Evolutionary conservation across 2,113 vertebrate genomes (phyloP).

Genomic region (Manacus vitellinus): DNA sequence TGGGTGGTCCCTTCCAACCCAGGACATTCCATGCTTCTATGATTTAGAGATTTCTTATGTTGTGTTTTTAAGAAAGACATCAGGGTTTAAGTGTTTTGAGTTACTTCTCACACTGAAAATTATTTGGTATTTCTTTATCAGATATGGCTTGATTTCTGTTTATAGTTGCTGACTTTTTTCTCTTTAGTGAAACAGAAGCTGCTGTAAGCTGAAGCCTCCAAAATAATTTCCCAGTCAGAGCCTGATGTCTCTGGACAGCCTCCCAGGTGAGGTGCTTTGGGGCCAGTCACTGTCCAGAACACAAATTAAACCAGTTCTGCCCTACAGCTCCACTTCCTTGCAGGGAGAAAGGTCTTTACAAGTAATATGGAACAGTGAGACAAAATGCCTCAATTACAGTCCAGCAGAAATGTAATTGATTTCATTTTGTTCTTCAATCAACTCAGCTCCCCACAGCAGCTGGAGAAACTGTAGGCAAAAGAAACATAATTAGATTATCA

Average conservation of each 20-base stretch:
- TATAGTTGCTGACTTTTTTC: neutral
- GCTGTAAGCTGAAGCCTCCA: neutral
- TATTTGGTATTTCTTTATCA: neutral
- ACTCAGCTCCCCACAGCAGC: neutral
- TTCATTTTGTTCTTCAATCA: neutral
- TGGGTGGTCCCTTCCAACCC: neutral
- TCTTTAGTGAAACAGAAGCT: neutral
- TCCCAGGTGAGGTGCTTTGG: neutral
- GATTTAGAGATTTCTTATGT: neutral
- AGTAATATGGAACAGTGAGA: neutral
- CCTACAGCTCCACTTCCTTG: neutral
- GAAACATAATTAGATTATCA: neutral
- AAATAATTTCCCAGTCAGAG: neutral
- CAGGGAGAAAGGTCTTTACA: neutral
- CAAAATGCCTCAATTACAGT: conserved; percentile 3
- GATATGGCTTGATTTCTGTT: neutral
- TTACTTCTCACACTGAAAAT: neutral
- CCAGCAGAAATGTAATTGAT: neutral
- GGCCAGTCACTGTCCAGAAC: neutral
- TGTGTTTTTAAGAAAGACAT: neutral
- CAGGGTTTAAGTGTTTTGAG: neutral
- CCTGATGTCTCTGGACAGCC: neutral
- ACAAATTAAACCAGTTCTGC: neutral
- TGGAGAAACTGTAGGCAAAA: neutral
- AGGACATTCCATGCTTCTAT: neutral